Base-by-base conservation (phyloP, 2,113 vertebrate genomes). In the Passer montanus region DNA sequence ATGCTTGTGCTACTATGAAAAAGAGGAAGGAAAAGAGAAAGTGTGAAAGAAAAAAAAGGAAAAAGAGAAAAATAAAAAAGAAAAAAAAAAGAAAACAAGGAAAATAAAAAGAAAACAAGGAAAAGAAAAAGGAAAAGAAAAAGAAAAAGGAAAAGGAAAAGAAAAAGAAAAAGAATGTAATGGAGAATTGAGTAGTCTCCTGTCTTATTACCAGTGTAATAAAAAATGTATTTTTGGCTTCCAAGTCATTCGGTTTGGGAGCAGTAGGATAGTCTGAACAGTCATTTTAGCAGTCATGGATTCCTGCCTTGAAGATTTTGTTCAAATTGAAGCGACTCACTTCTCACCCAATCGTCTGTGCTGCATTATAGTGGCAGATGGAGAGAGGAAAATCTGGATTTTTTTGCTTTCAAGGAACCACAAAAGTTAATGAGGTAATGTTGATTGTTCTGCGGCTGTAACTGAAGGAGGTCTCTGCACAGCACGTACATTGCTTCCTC, bases 381-480 rank as follows among this genome's bases (percentile, higher is more conserved):
- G 93, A 84, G 75, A 91, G 77, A 73, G 31, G 86, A 91, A 90
- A 94, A 95, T 67, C 33, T 33, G 89, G 37, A 69, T 82, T 83
- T 95, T 90, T 78, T 87, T 93, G 60, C 96, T 96, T 97, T 92
- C 60, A 94, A 94, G 86, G 78, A 92, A 94, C 58, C 46, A 82
- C 94, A 89, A 79, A 92, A 92, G 72, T 79, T 96, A 96, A 94
- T 92, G 95, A 96, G 90, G 77, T 93, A 94, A 92, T n/a, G 83
- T 53, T 95, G 90, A 94, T 93, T 96, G 89, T 90, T 92, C 60
- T 73, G 69, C 0, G 11, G 66, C 63, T 62, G 55, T 41, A 72
- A 75, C 78, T 47, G 80, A 82, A 78, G 80, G 52, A 89, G 43
- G 62, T 94, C 69, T 68, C 86, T 76, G 69, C 84, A 89, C 47